Base-by-base conservation (phyloP, 2,797 vertebrate species). In the Lerista edwardsae region DNA sequence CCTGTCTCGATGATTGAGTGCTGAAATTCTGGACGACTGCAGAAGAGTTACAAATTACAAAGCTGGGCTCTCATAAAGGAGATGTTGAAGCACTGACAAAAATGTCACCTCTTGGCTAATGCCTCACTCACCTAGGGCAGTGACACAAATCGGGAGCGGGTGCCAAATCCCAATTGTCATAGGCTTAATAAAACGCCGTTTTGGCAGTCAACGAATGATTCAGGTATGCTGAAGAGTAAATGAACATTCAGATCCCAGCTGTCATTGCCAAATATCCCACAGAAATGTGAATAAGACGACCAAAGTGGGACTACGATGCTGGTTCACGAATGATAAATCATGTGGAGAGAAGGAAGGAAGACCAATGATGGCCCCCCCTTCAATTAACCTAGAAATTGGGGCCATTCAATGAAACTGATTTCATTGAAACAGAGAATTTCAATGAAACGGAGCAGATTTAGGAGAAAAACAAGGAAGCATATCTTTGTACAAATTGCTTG, bases 1-100 rank as follows among this genome's bases (percentile, higher is more conserved):
- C 72, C 64, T 69, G 64, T 80, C 72, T 80, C 59, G 11, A 25
- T 80, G 72, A 85, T 81, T 64, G 55, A 81, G 72, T 75, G 75
- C 23, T 85, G 51, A 59, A 55, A 75, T 85, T 81, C 64, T 75
- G 79, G 62, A 75, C 69, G 47, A 75, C 64, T 76, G 64, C 74
- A 68, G 80, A 64, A 69, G 61, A 67, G 44, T 85, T 74, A n/a
- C 69, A 65, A 74, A 79, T 61, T 62, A 74, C 67, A 55, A 73
- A 79, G n/a, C 69, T 85, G 44, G 69, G 51, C 71, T 80, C 75
- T 85, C 75, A 47, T 59, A 75, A 68, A 41, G 29, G 51, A 80
- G 68, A 68, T 64, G 59, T 68, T 59, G 44, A 44, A 65, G 80
- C 29, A 75, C 1, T 8, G 12, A 55, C 47, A 4, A 44, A 85